Evolutionary conservation across 2,113 vertebrate species (phyloP).

Genomic region (Microtus montanus): DNA sequence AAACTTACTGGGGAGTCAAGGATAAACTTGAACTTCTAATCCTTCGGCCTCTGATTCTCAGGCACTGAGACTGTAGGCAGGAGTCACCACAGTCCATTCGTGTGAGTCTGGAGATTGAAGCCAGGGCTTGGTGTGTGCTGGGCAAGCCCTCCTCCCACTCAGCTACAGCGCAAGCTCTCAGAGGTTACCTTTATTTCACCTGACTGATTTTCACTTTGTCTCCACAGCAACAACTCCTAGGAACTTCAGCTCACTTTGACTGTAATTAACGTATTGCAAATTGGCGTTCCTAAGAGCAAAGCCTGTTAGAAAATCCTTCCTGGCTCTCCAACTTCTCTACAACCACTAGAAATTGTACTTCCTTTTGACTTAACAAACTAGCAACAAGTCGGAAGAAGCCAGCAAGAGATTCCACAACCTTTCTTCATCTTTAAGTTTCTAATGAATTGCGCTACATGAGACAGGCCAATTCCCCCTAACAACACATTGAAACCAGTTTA

Average conservation of each 20-base stretch:
- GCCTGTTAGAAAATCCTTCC: neutral
- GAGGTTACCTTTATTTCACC: neutral
- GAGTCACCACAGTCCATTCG: neutral
- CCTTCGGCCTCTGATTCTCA: neutral
- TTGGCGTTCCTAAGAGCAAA: neutral
- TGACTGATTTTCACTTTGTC: constrained; percentile 40
- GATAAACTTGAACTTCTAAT: neutral
- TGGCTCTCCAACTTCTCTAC: neutral
- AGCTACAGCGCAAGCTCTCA: neutral
- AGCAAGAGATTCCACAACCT: neutral
- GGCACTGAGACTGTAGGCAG: neutral
- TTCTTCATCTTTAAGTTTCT: constrained; percentile 14
- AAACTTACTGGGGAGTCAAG: neutral
- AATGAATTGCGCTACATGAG: neutral
- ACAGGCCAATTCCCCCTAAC: neutral
- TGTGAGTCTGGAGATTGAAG: neutral
- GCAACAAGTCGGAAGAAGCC: neutral
- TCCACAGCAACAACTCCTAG: constrained; percentile 8
- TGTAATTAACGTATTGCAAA: neutral
- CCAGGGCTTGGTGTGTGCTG: neutral
- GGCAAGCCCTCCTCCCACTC: neutral
- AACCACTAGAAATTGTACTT: neutral
- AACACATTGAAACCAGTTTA: neutral
- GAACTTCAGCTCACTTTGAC: constrained; percentile 38
- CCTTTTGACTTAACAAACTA: neutral